These are phyloP conservation scores for Gisinianus flammeolus DNA, from an alignment of 2,888 invertebrate species.

Conservation along the genomic window DNA sequence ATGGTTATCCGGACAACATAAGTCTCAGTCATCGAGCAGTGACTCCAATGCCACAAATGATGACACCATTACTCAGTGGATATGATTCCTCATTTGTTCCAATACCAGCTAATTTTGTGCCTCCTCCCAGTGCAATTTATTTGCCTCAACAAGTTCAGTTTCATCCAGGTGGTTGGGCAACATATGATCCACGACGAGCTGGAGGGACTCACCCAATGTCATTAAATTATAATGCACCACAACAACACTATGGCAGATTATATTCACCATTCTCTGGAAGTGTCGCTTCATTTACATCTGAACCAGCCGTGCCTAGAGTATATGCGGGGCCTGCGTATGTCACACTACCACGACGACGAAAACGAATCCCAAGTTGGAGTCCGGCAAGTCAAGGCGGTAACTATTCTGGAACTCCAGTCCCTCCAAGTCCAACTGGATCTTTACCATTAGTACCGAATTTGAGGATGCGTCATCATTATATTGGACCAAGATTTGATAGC, in stretches of 20 bases:
- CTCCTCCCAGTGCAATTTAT: neutral
- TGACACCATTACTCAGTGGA: neutral
- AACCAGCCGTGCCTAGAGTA: constrained; percentile 67
- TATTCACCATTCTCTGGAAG: constrained; percentile 67
- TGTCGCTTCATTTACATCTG: constrained; percentile 67
- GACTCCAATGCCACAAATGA: neutral
- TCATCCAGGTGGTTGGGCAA: constrained; percentile 16
- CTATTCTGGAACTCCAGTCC: constrained; percentile 59
- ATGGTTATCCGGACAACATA: neutral
- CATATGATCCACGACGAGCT: constrained; percentile 26
- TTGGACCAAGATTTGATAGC: constrained; percentile 10
- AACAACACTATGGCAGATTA: constrained; percentile 64
- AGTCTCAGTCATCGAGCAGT: neutral
- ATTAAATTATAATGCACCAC: constrained; percentile 19
- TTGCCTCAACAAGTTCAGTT: constrained; percentile 7
- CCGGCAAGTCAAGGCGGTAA: constrained; percentile 60
- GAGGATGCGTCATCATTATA: constrained; percentile 59
- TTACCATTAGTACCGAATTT: constrained; percentile 68
- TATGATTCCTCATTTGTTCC: neutral
- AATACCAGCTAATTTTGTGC: neutral
- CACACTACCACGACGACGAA: constrained; percentile 82
- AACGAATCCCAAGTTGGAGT: constrained; percentile 74
- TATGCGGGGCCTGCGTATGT: constrained; percentile 81
- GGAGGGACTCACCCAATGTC: neutral
- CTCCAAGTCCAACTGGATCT: constrained; percentile 51